Conservation (phyloP, 2,888 invertebrate species). For the Ceratothoa steindachneri region DNA sequence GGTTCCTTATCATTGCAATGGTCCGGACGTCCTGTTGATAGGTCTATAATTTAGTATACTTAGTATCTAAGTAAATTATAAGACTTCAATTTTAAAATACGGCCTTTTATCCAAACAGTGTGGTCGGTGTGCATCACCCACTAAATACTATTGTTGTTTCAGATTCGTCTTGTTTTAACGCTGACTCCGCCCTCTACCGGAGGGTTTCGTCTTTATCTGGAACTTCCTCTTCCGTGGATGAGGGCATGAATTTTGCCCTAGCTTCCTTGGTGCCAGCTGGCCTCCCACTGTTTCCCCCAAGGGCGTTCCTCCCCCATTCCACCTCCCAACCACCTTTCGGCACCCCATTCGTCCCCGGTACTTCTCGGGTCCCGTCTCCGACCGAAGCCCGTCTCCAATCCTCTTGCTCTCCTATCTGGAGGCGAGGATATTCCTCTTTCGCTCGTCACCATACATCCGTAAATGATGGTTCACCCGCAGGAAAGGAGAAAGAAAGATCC, state of each 20-base stretch:
- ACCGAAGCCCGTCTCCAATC: background rate
- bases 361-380: background rate
- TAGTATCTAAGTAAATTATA: too few species aligned
- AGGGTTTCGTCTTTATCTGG: background rate
- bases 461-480: background rate
- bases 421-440: background rate
- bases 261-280: slow-evolving; percentile 37
- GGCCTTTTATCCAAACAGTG: too few species aligned
- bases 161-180: background rate
- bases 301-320: slow-evolving; percentile 2
- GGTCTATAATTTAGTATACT: too few species aligned
- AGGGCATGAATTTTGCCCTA: slow-evolving; percentile 33
- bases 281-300: slow-evolving; percentile 33
- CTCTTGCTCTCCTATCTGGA: background rate
- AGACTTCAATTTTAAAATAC: too few species aligned
- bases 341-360: background rate
- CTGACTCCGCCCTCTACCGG: background rate
- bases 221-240: background rate
- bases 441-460: background rate
- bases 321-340: background rate
- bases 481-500: background rate
- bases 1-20: too few species aligned
- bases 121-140: too few species aligned
- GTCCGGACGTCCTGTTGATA: too few species aligned
- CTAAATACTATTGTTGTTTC: too few species aligned